Evolutionary conservation across 2,113 vertebrate species (phyloP).

Genomic region (Pluvianellus socialis): DNA sequence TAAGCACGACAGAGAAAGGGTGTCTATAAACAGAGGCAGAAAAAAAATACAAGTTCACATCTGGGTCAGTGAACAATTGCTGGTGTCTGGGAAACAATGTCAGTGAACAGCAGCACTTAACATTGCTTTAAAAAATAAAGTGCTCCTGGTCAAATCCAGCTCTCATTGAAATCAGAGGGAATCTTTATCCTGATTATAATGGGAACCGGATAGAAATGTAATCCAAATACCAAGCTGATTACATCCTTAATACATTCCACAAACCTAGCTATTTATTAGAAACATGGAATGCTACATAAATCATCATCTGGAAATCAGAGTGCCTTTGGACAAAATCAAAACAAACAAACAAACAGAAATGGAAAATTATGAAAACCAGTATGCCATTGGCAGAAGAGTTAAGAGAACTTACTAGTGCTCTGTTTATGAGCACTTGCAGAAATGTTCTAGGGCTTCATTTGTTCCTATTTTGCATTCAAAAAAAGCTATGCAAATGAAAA

Average conservation of each 20-base stretch:
- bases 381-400: neutral
- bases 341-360: neutral
- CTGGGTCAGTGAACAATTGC: constrained; percentile 59
- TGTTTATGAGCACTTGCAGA: neutral
- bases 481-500: neutral
- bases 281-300: neutral
- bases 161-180: neutral
- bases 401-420: neutral
- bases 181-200: neutral
- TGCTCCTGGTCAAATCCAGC: neutral
- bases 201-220: neutral
- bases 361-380: neutral
- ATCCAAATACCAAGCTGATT: neutral
- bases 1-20: constrained; percentile 29
- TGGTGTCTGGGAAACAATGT: constrained; percentile 55
- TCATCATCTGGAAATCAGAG: neutral
- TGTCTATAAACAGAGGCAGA: constrained; percentile 32
- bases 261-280: constrained; percentile 6
- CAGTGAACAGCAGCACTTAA: constrained; percentile 28
- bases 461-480: neutral
- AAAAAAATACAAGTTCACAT: constrained; percentile 56
- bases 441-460: neutral
- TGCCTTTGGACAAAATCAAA: neutral
- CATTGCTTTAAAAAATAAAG: constrained; percentile 28
- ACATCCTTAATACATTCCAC: neutral